These are phyloP conservation scores for Drosophila barbarae DNA, from an alignment of 2,888 invertebrate species.

Conservation along the genomic window DNA sequence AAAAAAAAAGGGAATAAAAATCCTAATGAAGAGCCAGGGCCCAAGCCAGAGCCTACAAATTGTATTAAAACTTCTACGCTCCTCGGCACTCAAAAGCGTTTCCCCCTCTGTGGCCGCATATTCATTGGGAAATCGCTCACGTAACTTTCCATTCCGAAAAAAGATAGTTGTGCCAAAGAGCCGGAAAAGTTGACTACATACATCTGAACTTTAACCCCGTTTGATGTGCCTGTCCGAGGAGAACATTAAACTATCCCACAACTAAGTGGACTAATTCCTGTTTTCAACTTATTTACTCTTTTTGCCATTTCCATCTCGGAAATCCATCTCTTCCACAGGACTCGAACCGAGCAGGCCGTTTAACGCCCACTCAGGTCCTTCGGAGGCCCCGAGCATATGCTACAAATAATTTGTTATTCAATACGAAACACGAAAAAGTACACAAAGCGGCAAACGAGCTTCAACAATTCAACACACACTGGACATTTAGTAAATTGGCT, in stretches of 20 bases:
- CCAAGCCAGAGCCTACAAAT: constrained; percentile 56
- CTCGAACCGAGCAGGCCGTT: constrained; percentile 29
- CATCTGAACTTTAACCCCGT: constrained; percentile 33
- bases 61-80: constrained; percentile 45
- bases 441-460: constrained; percentile 68
- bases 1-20: constrained; percentile 24
- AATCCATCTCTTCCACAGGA: constrained; percentile 4
- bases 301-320: constrained; percentile 12
- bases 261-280: constrained; percentile 46
- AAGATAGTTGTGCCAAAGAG: constrained; percentile 40
- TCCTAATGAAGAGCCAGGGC: constrained; percentile 56
- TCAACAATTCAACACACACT: constrained; percentile 40
- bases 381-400: constrained; percentile 60
- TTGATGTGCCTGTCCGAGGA: constrained; percentile 13
- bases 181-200: constrained; percentile 27
- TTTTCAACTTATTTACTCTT: constrained; percentile 40
- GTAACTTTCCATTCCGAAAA: constrained; percentile 41
- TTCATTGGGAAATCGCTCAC: constrained; percentile 67
- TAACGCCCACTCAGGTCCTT: constrained; percentile 33
- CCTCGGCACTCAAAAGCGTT: constrained; percentile 23
- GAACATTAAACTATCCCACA: constrained; percentile 41
- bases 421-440: constrained; percentile 67
- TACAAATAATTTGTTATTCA: constrained; percentile 72
- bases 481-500: constrained; percentile 70
- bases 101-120: constrained; percentile 45